These are phyloP conservation scores for Geophilus truncorum DNA, from an alignment of 2,888 invertebrate genomes.

Conservation along the genomic window DNA sequence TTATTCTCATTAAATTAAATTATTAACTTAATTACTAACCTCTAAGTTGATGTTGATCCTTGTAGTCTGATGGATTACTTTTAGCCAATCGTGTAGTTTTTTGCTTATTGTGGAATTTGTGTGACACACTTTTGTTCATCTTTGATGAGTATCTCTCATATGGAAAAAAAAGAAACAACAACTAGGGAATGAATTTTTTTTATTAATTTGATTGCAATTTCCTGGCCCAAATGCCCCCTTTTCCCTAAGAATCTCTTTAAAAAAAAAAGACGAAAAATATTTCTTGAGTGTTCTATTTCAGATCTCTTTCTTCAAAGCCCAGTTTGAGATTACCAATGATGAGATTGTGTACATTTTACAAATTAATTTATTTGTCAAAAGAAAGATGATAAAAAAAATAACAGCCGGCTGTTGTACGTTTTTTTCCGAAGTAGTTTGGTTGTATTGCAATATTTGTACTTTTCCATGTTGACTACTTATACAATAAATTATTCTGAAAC, in stretches of 20 bases:
- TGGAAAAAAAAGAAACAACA: conserved; percentile 67
- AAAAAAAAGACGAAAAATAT: not conserved
- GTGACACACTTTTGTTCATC: conserved; percentile 2
- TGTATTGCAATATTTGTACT: conserved; percentile 61
- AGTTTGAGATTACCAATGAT: conserved; percentile 32
- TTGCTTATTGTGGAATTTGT: conserved; percentile 24
- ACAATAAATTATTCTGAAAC: conserved; percentile 53
- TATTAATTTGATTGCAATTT: conserved; percentile 36
- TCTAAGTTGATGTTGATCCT: conserved; percentile 22
- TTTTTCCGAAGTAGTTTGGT: conserved; percentile 45
- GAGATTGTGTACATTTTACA: conserved; percentile 29
- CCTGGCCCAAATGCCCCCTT: conserved; percentile 30
- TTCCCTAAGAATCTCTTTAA: conserved; percentile 35
- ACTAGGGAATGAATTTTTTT: conserved; percentile 44
- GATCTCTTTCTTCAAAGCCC: conserved; percentile 27
- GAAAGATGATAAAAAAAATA: conserved; percentile 25
- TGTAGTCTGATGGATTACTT: conserved; percentile 27
- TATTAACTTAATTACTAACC: conserved; percentile 14
- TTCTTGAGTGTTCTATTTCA: conserved; percentile 27
- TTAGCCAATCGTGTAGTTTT: conserved; percentile 27
- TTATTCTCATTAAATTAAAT: conserved; percentile 17
- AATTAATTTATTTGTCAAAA: conserved; percentile 28
- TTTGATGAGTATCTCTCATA: conserved; percentile 29
- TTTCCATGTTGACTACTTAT: conserved; percentile 60
- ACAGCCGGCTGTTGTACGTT: conserved; percentile 34